Base-by-base conservation (phyloP, 2,888 invertebrate genomes). In the Thysanoteuthis rhombus region DNA sequence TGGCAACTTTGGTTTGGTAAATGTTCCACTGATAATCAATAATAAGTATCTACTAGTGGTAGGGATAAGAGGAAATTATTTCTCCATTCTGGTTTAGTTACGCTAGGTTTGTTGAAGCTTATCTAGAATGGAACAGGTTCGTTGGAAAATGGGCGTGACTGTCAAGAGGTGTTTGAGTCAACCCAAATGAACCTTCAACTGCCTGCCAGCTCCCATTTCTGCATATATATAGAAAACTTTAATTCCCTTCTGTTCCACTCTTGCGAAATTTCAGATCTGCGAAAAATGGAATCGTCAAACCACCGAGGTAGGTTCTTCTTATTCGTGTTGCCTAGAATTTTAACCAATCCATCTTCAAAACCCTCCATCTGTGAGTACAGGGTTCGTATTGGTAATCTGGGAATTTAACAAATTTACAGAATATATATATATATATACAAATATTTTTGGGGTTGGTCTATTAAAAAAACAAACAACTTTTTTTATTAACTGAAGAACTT, bases 231-330 rank as follows among this genome's bases (percentile, higher is more conserved):
- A 28, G 25, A 22, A n/a, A 36, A 75, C 16, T 36, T n/a, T 36
- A 75, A 75, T 75, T 36, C n/a, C 75, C 75, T n/a, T 75, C 75
- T 75, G 40, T 92, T 92, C 42, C 42, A 92, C 92, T 92, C 92
- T 92, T 92, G n/a, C 92, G n/a, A 92, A 92, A 92, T 92, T 92
- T 92, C 92, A 92, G 92, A 45, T 92, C 45, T 92, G 92, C 32
- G 92, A 92, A 92, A 92, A 92, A 92, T 42, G 92, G 92, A 92
- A n/a, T 42, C 91, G 42, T 39, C 45, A 92, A 92, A 92, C n/a
- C 40, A n/a, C 40, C 42, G 42, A 92, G 92, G 92, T 92, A 92
- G 40, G 92, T 92, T 39, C 19, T 92, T 92, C 75, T 75, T n/a
- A 75, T 75, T 75, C n/a, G 75, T 75, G 75, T 75, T 75, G 75